These are phyloP conservation scores for Chamaetylas fuelleborni DNA, from an alignment of 2,113 vertebrate species.

Conservation along the genomic window DNA sequence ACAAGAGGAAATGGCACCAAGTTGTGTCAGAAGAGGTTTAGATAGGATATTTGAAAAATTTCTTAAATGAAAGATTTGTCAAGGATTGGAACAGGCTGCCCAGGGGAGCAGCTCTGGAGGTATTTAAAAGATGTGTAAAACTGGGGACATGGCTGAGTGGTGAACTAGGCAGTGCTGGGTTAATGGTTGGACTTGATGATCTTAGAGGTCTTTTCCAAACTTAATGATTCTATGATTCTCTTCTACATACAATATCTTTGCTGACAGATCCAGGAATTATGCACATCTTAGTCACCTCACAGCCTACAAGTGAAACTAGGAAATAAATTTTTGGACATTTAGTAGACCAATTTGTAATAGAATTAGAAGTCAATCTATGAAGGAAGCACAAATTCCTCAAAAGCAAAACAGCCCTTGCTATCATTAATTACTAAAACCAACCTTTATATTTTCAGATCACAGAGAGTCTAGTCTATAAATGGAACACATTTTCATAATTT, in stretches of 20 bases:
- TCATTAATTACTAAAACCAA: background rate
- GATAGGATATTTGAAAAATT: background rate
- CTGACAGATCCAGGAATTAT: background rate
- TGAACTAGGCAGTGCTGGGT: background rate
- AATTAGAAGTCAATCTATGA: background rate
- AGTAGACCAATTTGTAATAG: background rate
- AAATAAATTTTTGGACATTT: background rate
- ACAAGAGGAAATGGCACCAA: background rate
- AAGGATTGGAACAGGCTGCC: background rate
- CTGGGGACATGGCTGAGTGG: background rate
- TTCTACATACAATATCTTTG: background rate
- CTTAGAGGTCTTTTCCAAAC: background rate
- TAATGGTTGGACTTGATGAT: background rate
- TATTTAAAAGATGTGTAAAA: background rate
- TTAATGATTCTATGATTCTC: background rate
- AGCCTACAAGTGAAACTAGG: background rate
- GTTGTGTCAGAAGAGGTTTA: background rate
- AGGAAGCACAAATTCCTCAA: background rate
- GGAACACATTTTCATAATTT: conserved; percentile 11
- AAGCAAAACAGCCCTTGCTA: background rate
- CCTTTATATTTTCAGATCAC: background rate
- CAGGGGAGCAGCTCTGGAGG: rapidly evolving
- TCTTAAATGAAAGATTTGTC: background rate
- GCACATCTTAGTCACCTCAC: background rate
- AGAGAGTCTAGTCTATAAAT: background rate